A percentile compares a stretch with the other conserved stretches of the same genome.
Conservation (phyloP, 2,113 vertebrate genomes). For the Cinclus mexicanus region DNA sequence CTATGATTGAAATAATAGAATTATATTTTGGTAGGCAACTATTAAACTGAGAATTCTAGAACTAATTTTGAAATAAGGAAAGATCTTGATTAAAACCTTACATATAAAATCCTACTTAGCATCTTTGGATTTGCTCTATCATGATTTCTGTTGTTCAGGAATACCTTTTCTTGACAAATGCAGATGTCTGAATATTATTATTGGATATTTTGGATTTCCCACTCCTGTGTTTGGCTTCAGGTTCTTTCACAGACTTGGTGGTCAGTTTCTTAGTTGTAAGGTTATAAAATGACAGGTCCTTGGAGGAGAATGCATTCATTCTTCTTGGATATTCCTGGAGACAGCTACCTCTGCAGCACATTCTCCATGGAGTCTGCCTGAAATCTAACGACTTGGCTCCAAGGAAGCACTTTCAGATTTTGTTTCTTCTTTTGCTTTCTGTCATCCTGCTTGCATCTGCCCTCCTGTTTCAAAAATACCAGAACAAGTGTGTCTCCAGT, state of each 20-base stretch:
- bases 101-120: background rate
- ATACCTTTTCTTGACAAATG: background rate
- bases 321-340: background rate
- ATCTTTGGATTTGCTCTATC: background rate
- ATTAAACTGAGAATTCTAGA: background rate
- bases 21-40: background rate
- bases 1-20: background rate
- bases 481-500: accelerated
- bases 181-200: background rate
- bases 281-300: background rate
- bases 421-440: background rate
- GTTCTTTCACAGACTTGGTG: background rate
- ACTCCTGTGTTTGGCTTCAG: background rate
- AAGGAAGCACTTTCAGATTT: background rate
- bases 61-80: background rate
- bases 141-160: background rate
- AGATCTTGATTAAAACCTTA: background rate
- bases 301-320: background rate
- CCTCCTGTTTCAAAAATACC: background rate
- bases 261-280: background rate
- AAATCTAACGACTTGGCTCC: background rate
- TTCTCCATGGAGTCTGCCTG: background rate
- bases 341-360: background rate
- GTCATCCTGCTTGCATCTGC: background rate
- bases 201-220: background rate